These are phyloP conservation scores for Ctenosaura bakeri DNA, from an alignment of 2,797 vertebrate species.

Conservation along the genomic window DNA sequence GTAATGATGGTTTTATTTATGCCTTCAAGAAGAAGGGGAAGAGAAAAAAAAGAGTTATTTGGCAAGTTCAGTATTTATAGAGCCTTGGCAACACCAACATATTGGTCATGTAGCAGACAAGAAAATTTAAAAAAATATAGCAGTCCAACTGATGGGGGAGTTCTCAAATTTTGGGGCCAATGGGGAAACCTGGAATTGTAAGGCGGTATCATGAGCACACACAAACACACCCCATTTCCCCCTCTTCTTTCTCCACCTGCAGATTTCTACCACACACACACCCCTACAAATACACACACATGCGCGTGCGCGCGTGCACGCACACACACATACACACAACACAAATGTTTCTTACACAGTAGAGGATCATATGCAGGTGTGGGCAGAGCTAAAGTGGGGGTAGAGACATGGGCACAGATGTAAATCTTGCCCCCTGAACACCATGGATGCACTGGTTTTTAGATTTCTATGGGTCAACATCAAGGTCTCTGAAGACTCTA, in stretches of 20 bases:
- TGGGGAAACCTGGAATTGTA: not conserved
- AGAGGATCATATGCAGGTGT: too few species aligned
- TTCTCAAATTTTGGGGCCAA: too few species aligned
- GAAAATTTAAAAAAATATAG: not conserved
- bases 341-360: too few species aligned
- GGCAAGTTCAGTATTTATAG: not conserved
- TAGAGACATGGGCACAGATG: too few species aligned
- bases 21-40: not conserved
- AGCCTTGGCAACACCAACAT: not conserved
- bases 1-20: not conserved
- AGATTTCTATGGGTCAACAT: too few species aligned
- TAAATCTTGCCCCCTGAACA: too few species aligned
- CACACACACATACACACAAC: too few species aligned
- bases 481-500: too few species aligned
- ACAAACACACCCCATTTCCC: too few species aligned
- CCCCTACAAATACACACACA: too few species aligned
- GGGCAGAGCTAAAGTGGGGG: too few species aligned
- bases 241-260: not conserved
- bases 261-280: not conserved
- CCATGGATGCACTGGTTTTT: too few species aligned
- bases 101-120: not conserved
- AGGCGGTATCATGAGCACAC: not conserved
- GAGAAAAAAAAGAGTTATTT: not conserved
- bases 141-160: not conserved
- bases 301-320: not conserved